A percentile compares a stretch with the other conserved stretches of the same genome.
Evolutionary conservation across 2,113 vertebrate genomes (phyloP).

Genomic region (Dermatemys mawii): DNA sequence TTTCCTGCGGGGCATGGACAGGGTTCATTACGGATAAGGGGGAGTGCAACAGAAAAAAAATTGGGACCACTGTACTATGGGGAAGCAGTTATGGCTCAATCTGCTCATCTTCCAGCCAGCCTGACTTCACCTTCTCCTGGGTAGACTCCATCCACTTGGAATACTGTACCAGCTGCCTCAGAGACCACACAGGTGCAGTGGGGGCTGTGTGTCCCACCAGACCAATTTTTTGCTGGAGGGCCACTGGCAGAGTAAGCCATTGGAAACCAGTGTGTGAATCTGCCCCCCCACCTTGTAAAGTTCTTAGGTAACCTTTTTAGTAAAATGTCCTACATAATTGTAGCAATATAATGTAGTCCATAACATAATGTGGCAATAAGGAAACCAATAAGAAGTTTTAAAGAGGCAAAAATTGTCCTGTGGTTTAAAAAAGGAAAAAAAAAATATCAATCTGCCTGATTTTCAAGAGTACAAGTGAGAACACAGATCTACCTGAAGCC

Average conservation of each 20-base stretch:
- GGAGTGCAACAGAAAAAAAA: too few species aligned
- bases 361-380: background rate
- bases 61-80: too few species aligned
- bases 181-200: background rate
- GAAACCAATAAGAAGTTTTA: background rate
- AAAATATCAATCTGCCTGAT: background rate
- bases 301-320: background rate
- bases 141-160: background rate
- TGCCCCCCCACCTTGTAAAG: background rate
- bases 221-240: background rate
- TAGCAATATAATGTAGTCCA: background rate
- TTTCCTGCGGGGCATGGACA: too few species aligned
- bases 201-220: background rate
- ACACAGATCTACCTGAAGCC: background rate
- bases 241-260: background rate
- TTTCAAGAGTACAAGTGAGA: background rate
- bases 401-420: background rate
- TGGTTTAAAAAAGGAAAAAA: background rate
- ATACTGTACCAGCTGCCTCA: background rate
- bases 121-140: background rate
- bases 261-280: accelerated
- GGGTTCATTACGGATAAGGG: too few species aligned
- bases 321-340: accelerated
- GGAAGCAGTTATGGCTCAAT: background rate
- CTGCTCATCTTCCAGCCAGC: background rate